Evolutionary conservation across 2,888 invertebrate genomes (phyloP), one percentile per base, ranked within the genome.

Genomic region (Ectobius pallidus): DNA sequence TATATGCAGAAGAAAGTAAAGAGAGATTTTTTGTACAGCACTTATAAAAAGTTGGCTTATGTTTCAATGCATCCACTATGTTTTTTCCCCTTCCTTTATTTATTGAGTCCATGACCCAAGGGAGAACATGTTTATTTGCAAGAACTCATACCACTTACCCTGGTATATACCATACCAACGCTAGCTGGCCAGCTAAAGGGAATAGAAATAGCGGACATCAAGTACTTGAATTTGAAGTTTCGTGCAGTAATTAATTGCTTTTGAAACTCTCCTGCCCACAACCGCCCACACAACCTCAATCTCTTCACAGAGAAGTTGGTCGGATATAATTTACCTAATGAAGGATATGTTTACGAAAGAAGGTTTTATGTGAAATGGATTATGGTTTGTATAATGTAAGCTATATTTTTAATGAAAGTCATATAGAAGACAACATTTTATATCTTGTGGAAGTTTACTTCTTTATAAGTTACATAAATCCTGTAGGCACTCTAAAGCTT

Each of bases 31-130:
- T 65, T 44, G 25, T 65, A 3, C 16, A 44, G 44, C n/a, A 46
- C 27, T 30, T 46, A 27, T 65, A 44, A 65, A 65, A 65, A 65
- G 46, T 44, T 44, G 65, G 46, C 46, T 65, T 65, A 44, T 46
- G 44, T 46, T 65, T 65, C 65, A 65, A 46, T 65, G 34, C 62
- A 22, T 46, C 46, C 46, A 3, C 9, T 46, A 30, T 27, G 58
- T 22, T 22, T 25, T 58, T 58, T 58, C n/a, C n/a, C n/a, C n/a
- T n/a, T n/a, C n/a, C n/a, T n/a, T n/a, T n/a, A n/a, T n/a, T 58
- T 30, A 58, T 30, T 58, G 58, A 58, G 30, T 58, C 14, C 25
- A 20, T 14, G 11, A 11, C 22, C 11, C 25, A 14, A 22, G 52
- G 32, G n/a, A 30, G n/a, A 58, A 30, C 58, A 30, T 58, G 58